A percentile compares a stretch with the other conserved stretches of the same genome.
These are phyloP conservation scores for Chelidonichthys spinosus DNA, from an alignment of 2,797 vertebrate genomes.

Conservation along the genomic window DNA sequence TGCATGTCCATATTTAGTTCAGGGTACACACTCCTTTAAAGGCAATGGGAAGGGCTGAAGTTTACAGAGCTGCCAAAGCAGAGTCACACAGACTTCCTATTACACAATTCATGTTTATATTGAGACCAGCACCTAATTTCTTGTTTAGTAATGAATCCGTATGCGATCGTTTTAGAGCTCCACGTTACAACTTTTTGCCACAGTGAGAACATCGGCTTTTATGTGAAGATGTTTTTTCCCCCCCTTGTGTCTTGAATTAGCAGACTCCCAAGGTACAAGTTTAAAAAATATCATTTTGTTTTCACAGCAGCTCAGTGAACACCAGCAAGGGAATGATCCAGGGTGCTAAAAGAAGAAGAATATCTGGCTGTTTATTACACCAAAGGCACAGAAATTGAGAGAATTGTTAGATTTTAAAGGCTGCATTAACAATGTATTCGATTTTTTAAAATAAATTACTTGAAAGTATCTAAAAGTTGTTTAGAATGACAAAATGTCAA, in stretches of 20 bases:
- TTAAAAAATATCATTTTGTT: background rate
- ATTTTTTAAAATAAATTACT: background rate
- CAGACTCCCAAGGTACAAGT: background rate
- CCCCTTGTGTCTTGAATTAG: background rate
- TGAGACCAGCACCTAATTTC: conserved; percentile 15
- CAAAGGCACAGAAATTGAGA: background rate
- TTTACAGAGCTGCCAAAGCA: conserved; percentile 77
- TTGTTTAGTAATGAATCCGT: conserved; percentile 28
- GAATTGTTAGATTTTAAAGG: background rate
- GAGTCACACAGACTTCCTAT: conserved; percentile 74
- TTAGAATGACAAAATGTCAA: background rate
- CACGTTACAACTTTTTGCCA: background rate
- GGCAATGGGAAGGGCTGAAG: conserved; percentile 90
- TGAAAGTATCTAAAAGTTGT: background rate
- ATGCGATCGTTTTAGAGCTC: conserved; percentile 5
- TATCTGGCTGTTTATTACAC: background rate
- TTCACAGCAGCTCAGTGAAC: background rate
- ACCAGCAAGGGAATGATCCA: background rate
- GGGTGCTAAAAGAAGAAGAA: background rate
- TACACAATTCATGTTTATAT: conserved; percentile 68
- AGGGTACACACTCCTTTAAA: conserved; percentile 97
- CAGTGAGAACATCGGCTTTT: background rate
- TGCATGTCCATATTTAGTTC: conserved; percentile 99
- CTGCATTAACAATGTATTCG: background rate
- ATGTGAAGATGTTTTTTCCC: background rate